Percentiles rank a stretch among this genome's conserved stretches.
Conservation (phyloP, 2,888 invertebrate species). For the Clepsis dumicolana region DNA sequence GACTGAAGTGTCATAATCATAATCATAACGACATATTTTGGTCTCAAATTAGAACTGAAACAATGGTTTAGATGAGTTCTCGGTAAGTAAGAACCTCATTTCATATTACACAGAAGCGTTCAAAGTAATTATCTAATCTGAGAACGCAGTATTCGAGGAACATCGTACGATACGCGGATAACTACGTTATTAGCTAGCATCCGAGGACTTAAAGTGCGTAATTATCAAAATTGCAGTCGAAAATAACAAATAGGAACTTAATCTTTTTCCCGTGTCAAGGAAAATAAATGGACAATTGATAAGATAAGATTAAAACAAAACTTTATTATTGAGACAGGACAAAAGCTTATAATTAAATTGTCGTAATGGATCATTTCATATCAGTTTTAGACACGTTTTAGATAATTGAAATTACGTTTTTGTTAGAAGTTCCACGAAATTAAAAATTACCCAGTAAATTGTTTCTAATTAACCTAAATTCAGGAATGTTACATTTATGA, state of each 20-base stretch:
- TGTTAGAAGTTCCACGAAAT: background rate
- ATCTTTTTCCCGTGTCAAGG: background rate
- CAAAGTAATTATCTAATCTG: conserved; percentile 26
- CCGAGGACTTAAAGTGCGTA: background rate
- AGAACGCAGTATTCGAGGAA: conserved; percentile 18
- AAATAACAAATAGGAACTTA: background rate
- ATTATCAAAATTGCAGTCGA: background rate
- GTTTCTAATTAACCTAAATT: conserved; percentile 1
- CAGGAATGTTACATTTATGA: background rate
- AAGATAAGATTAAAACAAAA: background rate
- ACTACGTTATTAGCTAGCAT: background rate
- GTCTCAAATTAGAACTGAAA: conserved; percentile 5
- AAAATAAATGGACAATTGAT: background rate
- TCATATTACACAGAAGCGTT: conserved; percentile 17
- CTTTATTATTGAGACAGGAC: background rate
- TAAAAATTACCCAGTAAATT: background rate
- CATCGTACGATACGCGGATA: background rate
- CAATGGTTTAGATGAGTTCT: conserved; percentile 5
- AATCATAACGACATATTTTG: background rate
- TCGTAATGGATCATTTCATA: background rate
- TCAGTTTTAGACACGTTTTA: background rate
- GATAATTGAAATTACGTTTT: background rate
- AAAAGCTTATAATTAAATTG: background rate
- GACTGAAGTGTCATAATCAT: background rate
- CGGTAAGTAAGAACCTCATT: conserved; percentile 7